A percentile compares a stretch with the other conserved stretches of the same genome.
These are phyloP conservation scores for Nebria ingens DNA, from an alignment of 1,140 invertebrate species.

Conservation along the genomic window DNA sequence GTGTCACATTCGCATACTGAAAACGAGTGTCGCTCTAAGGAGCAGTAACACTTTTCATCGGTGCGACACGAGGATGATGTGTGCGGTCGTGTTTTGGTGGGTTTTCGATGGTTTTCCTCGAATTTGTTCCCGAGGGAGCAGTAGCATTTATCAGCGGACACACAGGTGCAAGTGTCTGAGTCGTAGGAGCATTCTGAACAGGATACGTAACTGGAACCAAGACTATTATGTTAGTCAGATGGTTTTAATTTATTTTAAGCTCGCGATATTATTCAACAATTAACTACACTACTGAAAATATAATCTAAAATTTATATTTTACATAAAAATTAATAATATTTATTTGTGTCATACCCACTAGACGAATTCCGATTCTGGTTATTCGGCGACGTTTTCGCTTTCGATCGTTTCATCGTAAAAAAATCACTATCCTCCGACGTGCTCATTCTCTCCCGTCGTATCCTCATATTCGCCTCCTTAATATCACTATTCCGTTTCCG, in stretches of 20 bases:
- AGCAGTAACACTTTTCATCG: slow-evolving; percentile 61
- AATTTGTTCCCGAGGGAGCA: slow-evolving; percentile 46
- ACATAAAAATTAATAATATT: too few species aligned
- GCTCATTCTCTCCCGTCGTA: slow-evolving; percentile 37
- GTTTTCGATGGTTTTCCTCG: slow-evolving; percentile 11
- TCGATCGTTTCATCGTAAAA: slow-evolving; percentile 39
- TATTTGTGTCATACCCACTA: too few species aligned
- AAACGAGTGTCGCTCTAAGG: slow-evolving; percentile 38
- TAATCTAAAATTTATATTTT: too few species aligned
- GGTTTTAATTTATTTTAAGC: too few species aligned
- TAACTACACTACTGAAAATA: too few species aligned
- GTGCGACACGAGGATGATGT: slow-evolving; percentile 14
- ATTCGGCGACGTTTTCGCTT: slow-evolving; percentile 16
- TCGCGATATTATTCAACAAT: too few species aligned
- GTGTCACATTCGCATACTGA: slow-evolving; percentile 64
- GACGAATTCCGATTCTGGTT: slow-evolving; percentile 57
- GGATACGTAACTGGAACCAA: slow-evolving; percentile 49
- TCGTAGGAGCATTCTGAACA: slow-evolving; percentile 78
- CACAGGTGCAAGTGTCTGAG: slow-evolving; percentile 65
- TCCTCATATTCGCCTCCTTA: slow-evolving; percentile 25
- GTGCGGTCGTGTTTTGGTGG: slow-evolving; percentile 20
- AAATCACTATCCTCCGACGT: slow-evolving; percentile 59
- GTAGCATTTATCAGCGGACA: slow-evolving; percentile 64
- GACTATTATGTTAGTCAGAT: not conserved
- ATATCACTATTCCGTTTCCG: slow-evolving; percentile 36